Evolutionary conservation across 1,140 invertebrate genomes (phyloP), one percentile per base, ranked within the genome.

Genomic region (Cydia amplana): DNA sequence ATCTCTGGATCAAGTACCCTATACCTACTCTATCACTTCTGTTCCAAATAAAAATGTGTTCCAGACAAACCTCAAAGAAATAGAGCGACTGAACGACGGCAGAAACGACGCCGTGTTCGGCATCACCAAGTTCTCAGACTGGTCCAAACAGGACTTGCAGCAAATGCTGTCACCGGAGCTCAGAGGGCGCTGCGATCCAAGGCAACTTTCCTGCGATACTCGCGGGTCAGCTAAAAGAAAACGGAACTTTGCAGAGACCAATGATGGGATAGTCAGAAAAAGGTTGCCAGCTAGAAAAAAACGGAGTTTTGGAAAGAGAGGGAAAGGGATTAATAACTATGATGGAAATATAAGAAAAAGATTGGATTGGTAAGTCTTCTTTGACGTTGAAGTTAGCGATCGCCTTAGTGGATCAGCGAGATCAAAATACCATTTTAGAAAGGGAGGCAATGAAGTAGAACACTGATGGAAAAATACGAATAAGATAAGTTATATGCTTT

Each of bases 101-200:
- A 83, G 91, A 55, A 82, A 92, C 9, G 93, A 94, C 78, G 95
- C 95, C 1, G 79, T 93, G 14, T 96, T 95, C 87, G 96, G 96
- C 7, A 76, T 96, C 5, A 97, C 95, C 2, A 88, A 94, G 82
- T 97, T 94, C 84, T 95, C 96, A 7, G 96, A 97, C 87, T 87
- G 97, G 80, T 94, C 94, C 55, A 92, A 94, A 55, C 88, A 94
- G 63, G 96, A 97, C 92, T 97, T 97, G 82, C 92, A 60, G 67
- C 87, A 16, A 20, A 82, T 87, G 64, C 79, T 93, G 23, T 40
- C 49, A 0, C 36, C 28, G 0, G 23, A 36, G 6, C 23, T 16
- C 63, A 12, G 18, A n/a, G 28, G 72, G 70, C 7, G 14, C 23
- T 32, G 14, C 12, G 55, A 40, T 10, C 28, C 9, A 49, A 16